Conservation (phyloP, 2,888 invertebrate species). For the Pristionchus exspectatus region DNA sequence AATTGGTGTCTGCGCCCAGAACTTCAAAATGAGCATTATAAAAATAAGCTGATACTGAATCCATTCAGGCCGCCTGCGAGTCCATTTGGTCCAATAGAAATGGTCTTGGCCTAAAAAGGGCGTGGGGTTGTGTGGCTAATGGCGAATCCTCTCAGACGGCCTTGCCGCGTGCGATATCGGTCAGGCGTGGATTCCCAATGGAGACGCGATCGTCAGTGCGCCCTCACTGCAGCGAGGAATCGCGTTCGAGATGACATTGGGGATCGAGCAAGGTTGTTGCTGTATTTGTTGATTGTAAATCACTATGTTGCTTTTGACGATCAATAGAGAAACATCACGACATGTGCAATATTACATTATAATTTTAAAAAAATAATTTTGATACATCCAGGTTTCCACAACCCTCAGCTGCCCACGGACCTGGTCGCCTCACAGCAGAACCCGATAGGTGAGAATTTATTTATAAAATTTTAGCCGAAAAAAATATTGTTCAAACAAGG, state of each 20-base stretch:
- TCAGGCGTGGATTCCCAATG: conserved; percentile 81
- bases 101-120: too few relatives aligned
- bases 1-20: too few relatives aligned
- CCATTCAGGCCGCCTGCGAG: too few relatives aligned
- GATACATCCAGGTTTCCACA: conserved; percentile 69
- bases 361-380: neutral
- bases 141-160: neutral
- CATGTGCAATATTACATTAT: neutral
- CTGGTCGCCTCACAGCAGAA: conserved; percentile 69
- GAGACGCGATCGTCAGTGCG: conserved; percentile 81
- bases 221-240: conserved; percentile 81
- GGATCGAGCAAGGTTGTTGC: conserved; percentile 79
- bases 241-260: conserved; percentile 81
- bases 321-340: neutral
- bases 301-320: conserved; percentile 33
- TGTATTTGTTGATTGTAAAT: conserved; percentile 53
- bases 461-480: neutral
- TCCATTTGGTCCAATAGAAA: too few relatives aligned
- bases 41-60: too few relatives aligned
- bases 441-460: conserved; percentile 73
- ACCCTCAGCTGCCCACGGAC: conserved; percentile 71
- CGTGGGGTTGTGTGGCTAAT: too few relatives aligned
- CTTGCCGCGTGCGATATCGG: conserved; percentile 77
- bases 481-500: too few relatives aligned
- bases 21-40: too few relatives aligned